Base-by-base conservation (phyloP, 2,888 invertebrate genomes). In the Agrochola circellaris region DNA sequence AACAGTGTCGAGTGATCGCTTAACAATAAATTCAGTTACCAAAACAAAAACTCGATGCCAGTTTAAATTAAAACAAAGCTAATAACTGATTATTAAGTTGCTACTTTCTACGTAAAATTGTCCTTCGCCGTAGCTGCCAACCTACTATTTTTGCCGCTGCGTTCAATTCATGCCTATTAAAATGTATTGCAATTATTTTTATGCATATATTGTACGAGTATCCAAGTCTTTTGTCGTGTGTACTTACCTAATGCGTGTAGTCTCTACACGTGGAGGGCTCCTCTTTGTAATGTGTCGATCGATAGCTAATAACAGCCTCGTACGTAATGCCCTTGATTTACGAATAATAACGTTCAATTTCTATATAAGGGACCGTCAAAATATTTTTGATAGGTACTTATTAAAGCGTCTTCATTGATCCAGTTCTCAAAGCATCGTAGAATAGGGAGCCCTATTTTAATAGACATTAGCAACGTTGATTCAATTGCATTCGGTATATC, bases 261-360 rank as follows among this genome's bases (percentile, higher is more conserved):
- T 6, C 6, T 71, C 70, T 48, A 30, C n/a, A 54, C 15, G 69
- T 70, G 8, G 4, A 23, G 13, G 2, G 30, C 13, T 54, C 26
- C 11, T 54, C 15, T 38, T 26, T 23, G 23, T 54, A 26, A 79
- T 45, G 20, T 56, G 23, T 54, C 54, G 38, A 79, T 80, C 80
- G 71, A 77, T 75, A 61, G 13, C 23, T 48, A 26, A 23, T 68
- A 45, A 17, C 5, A 61, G 15, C 30, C 34, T 45, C 15, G 34
- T 79, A 20, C 26, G 20, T 54, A 23, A 34, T 48, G 61, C 26
- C 61, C 54, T 38, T 56, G 71, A 70, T 77, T 69, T 45, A 26
- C 23, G 17, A 42, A 42, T 67, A 38, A 48, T 77, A 58, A 48
- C 5, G 26, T 30, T 78, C 0, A 11, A 54, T 34, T 68, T 79